These are phyloP conservation scores for Sanderia malayensis DNA, from an alignment of 30 jellyfish, hydroid and myxozoan genomes.

Conservation along the genomic window DNA sequence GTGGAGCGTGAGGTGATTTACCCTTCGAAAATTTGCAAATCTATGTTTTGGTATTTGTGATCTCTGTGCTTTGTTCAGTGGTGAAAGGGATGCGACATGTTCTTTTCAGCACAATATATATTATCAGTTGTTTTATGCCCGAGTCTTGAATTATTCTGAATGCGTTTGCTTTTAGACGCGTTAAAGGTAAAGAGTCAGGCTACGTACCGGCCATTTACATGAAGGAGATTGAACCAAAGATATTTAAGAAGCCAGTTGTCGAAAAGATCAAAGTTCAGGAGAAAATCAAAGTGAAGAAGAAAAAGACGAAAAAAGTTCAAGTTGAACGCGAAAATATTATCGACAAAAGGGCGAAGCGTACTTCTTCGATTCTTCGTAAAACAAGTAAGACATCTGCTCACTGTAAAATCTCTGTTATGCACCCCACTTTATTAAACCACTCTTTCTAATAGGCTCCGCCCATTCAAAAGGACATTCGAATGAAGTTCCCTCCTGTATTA, in stretches of 20 bases:
- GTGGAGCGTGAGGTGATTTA: constrained; percentile 61
- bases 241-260: constrained; percentile 33
- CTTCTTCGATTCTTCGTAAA: constrained; percentile 49
- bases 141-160: no score
- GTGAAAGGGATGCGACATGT: neutral
- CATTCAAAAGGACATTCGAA: no score
- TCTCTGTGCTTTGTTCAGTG: neutral
- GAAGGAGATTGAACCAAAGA: constrained; percentile 55
- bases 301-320: constrained; percentile 27
- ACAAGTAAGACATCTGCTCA: constrained; percentile 10
- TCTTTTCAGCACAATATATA: no score
- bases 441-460: no score
- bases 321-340: constrained; percentile 24
- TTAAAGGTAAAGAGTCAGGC: constrained; percentile 51
- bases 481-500: no score
- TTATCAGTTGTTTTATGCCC: no score
- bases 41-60: neutral
- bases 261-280: constrained; percentile 48
- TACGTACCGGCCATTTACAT: constrained; percentile 55
- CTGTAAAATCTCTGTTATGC: no score
- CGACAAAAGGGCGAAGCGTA: constrained; percentile 63
- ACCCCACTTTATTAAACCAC: no score
- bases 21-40: neutral
- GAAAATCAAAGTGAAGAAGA: constrained; percentile 28
- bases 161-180: constrained; percentile 49